These are phyloP conservation scores for Sus scrofa DNA, from an alignment of 2,113 vertebrate genomes.

Conservation along the genomic window T2T-Sscrofa CM000821.6:12464001-12464500, in stretches of 20 bases:
- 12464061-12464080: background rate
- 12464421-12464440: background rate
- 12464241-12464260: background rate
- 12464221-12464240: background rate
- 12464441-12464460: background rate
- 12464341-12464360: background rate
- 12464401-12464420: background rate
- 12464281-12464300: background rate
- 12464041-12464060: background rate
- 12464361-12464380: background rate
- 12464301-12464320: background rate
- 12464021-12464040: background rate
- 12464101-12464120: background rate
- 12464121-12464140: background rate
- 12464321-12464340: background rate
- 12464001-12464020: conserved; percentile 11
- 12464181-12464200: background rate
- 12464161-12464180: background rate
- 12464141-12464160: background rate
- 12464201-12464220: background rate
- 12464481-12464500: background rate
- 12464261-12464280: background rate
- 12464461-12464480: background rate
- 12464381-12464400: background rate
- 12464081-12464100: background rate